Evolutionary conservation across 2,888 invertebrate genomes (phyloP).

Genomic region (Oxycera nigricornis): DNA sequence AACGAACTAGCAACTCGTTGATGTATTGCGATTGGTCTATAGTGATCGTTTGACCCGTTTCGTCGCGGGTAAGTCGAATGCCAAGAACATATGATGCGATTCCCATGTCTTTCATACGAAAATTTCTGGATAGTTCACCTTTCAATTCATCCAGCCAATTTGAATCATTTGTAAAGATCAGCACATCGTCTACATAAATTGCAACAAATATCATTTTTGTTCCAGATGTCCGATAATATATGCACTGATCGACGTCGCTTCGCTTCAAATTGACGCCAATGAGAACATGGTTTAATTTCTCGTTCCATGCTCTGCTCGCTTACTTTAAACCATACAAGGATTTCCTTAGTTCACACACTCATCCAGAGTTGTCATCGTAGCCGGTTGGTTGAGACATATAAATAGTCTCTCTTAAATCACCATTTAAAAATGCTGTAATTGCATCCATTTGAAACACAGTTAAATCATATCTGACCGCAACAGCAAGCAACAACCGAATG

Average conservation of each 20-base stretch:
- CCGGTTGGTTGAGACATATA: too few species aligned
- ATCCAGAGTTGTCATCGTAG: too few species aligned
- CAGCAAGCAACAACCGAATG: too few species aligned
- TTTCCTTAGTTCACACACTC: too few species aligned
- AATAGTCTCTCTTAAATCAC: too few species aligned
- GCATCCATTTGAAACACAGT: too few species aligned
- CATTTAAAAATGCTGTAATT: too few species aligned
- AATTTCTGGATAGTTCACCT: conserved; percentile 39
- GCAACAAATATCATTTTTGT: conserved; percentile 47
- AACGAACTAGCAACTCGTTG: conserved; percentile 41
- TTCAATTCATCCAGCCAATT: conserved; percentile 43
- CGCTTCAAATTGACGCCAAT: neutral
- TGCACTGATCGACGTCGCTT: neutral
- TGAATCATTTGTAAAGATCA: conserved; percentile 46
- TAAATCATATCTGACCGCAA: too few species aligned
- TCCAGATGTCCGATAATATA: neutral
- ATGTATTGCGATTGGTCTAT: conserved; percentile 48
- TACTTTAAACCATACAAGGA: too few species aligned
- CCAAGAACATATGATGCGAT: conserved; percentile 46
- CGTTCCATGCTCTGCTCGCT: too few species aligned
- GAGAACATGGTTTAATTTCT: neutral
- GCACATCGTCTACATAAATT: conserved; percentile 49
- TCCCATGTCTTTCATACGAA: conserved; percentile 48
- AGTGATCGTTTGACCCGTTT: conserved; percentile 40
- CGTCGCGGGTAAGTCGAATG: conserved; percentile 43